Base-by-base conservation (phyloP, 2,113 vertebrate species). In the Penelope pileata region DNA sequence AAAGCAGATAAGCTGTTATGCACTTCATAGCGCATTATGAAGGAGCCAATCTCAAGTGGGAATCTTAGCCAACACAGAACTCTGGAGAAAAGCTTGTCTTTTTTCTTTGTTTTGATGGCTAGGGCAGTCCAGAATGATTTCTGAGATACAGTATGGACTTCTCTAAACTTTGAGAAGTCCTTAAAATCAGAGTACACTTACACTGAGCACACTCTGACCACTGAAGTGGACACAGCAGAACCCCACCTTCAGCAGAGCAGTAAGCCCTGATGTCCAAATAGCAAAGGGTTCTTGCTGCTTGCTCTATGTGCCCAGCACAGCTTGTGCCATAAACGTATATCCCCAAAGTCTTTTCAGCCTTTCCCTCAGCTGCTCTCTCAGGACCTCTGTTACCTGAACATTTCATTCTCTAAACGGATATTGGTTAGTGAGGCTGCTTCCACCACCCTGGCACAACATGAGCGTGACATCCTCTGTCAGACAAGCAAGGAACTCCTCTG, bases 391-490 rank as follows among this genome's bases (percentile, higher is more conserved):
- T 38, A 93, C 17, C 5, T 30, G 38, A 40, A 68, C 40, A 18
- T 27, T 68, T 69, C 3, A 54, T 85, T 74, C 30, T 19, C 40
- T n/a, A 50, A 48, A n/a, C 26, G 22, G 17, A 63, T n/a, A n/a
- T n/a, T n/a, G n/a, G 43, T 48, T 4, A 48, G 69, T 40, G 29
- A 47, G 12, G 16, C 3, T 73, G 56, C 12, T 26, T 56, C 26
- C n/a, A 86, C 36, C 30, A 30, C 10, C 15, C 29, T 18, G 53
- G 26, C 42, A 38, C 1, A 2, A 21, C 66, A n/a, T 3, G 12
- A 67, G 34, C 42, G 51, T 14, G 1, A 38, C 53, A 36, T 6
- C 15, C 18, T 32, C 11, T 0, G 1, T 16, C 0, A 32, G 50
- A 18, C 34, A 10, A 83, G 22, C 1, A 1, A 19, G 16, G 7